Percentiles rank a stretch among this genome's conserved stretches.
phyloP scores from a whole-genome alignment of 2,797 vertebrate genomes.

The Gallinago stenura region DNA sequence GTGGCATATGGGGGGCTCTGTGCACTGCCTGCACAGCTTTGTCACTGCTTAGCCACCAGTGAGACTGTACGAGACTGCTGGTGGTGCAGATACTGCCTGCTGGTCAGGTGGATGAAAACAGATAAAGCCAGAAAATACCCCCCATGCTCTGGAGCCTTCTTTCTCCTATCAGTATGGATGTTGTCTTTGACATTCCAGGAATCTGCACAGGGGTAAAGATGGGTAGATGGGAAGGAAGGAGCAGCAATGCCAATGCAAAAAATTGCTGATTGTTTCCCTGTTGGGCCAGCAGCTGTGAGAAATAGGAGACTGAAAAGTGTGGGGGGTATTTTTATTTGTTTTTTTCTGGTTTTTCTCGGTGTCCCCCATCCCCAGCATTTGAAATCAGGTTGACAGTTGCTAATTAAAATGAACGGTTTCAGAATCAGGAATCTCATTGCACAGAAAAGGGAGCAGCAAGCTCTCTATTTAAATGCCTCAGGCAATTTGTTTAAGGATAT shows the following conservation, averaged over 20 bases:
- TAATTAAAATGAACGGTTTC: not conserved
- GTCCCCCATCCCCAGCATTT: not conserved
- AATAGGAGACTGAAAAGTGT: not conserved
- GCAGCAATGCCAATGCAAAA: not conserved
- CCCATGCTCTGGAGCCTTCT: not conserved
- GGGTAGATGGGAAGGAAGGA: not conserved
- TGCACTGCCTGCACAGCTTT: not conserved
- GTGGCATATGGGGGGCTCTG: no score
- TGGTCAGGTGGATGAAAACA: not conserved
- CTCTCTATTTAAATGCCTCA: not conserved
- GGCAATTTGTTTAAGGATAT: not conserved
- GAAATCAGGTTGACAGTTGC: not conserved
- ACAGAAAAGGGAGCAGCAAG: not conserved
- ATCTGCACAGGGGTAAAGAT: not conserved
- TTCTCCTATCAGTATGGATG: not conserved
- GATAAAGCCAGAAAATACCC: not conserved
- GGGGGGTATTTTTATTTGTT: rapidly evolving
- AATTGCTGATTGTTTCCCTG: not conserved
- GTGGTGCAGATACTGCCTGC: not conserved
- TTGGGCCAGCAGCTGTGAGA: not conserved
- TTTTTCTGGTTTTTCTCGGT: not conserved
- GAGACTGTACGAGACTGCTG: rapidly evolving
- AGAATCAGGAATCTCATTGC: not conserved
- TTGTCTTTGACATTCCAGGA: not conserved
- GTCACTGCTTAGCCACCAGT: not conserved